Percentiles rank a stretch among this genome's conserved stretches.
Evolutionary conservation across 2,888 invertebrate species (phyloP).

Genomic region (Trachelus troglodyta): DNA sequence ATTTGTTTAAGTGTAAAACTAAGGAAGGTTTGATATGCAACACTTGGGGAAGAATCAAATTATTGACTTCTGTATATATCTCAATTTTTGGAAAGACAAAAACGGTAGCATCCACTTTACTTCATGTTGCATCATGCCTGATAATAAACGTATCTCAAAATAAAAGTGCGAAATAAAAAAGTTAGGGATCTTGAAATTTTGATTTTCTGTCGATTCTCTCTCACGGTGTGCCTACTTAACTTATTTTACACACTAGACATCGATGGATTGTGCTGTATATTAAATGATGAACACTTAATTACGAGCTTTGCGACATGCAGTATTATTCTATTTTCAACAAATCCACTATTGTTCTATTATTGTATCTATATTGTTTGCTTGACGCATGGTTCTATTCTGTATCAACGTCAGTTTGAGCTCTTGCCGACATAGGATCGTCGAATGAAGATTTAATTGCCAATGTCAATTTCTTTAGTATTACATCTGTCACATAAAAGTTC

Average conservation of each 20-base stretch:
- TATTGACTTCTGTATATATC: neutral
- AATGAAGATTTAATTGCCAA: neutral
- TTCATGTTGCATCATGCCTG: neutral
- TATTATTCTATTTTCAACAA: neutral
- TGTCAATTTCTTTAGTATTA: too few relatives aligned
- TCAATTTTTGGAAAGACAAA: neutral
- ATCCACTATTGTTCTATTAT: neutral
- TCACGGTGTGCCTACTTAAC: neutral
- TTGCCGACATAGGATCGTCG: neutral
- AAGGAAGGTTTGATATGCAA: neutral
- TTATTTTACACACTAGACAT: neutral
- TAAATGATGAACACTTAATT: neutral
- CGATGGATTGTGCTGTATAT: neutral
- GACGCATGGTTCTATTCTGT: neutral
- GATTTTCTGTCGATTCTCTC: neutral
- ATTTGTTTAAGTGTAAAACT: neutral
- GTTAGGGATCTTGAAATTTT: neutral
- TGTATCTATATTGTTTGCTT: neutral
- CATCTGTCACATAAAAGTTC: neutral
- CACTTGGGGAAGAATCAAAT: neutral
- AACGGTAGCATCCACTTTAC: neutral
- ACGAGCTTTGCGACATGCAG: neutral
- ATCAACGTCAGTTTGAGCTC: neutral
- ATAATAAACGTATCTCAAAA: neutral
- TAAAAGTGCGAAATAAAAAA: neutral